These are phyloP conservation scores for Pelobates fuscus DNA, from an alignment of 2,113 vertebrate species.

Conservation along the genomic window DNA sequence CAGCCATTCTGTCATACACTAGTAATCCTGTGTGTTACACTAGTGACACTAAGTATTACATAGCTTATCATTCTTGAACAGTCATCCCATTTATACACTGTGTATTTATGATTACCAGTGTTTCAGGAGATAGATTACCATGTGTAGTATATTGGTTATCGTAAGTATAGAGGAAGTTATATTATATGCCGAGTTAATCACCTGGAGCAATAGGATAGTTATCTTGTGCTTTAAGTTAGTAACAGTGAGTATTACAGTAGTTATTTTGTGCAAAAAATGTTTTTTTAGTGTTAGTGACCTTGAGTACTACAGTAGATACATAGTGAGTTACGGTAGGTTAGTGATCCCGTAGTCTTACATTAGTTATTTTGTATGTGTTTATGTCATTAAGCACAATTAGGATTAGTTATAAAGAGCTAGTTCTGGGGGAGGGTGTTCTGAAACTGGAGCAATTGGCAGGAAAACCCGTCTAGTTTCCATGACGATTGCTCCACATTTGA, in stretches of 20 bases:
- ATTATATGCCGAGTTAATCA: too few relatives aligned
- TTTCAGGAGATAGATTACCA: too few relatives aligned
- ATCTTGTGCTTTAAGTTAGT: neutral
- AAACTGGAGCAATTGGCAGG: too few relatives aligned
- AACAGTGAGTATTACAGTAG: neutral
- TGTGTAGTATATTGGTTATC: too few relatives aligned
- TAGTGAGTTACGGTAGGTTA: neutral
- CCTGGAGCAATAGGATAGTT: neutral
- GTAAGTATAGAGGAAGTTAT: too few relatives aligned
- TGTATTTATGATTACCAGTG: too few relatives aligned
- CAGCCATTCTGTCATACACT: neutral
- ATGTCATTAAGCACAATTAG: too few relatives aligned
- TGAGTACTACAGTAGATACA: neutral
- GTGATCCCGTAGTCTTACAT: neutral
- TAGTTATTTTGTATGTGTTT: neutral
- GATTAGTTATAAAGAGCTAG: neutral
- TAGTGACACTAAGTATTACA: neutral
- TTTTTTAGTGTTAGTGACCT: neutral
- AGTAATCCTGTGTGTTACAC: neutral
- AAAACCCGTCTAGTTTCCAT: too few relatives aligned
- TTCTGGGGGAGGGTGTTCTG: neutral
- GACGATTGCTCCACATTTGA: too few relatives aligned
- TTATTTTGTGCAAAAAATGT: neutral
- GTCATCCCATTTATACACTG: too few relatives aligned
- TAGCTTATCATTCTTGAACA: neutral